These are phyloP conservation scores for Rhopalosiphum nymphaeae DNA, from an alignment of 2,888 invertebrate species.

Conservation along the genomic window DNA sequence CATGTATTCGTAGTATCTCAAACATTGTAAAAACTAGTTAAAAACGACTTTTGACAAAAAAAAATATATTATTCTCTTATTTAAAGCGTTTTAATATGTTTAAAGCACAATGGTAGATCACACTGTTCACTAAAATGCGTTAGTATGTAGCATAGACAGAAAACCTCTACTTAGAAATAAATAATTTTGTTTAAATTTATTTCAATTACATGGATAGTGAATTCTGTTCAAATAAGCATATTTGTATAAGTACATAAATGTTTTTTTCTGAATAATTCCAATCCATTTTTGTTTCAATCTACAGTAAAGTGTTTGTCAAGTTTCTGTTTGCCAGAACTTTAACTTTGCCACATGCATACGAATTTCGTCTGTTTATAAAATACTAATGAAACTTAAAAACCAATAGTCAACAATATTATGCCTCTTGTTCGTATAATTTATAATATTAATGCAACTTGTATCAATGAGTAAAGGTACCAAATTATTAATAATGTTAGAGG, in stretches of 20 bases:
- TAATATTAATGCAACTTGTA: neutral
- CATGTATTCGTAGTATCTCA: too few relatives aligned
- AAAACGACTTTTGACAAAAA: too few relatives aligned
- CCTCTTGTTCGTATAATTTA: neutral
- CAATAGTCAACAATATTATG: neutral
- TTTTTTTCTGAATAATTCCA: neutral
- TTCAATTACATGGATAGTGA: neutral
- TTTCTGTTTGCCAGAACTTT: neutral
- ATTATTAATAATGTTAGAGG: neutral
- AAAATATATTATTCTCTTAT: too few relatives aligned
- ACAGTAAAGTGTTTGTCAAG: neutral
- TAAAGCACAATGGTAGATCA: too few relatives aligned
- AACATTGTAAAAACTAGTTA: too few relatives aligned
- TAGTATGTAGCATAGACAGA: neutral
- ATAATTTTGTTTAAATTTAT: neutral
- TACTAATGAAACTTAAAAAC: neutral
- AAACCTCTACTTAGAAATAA: neutral
- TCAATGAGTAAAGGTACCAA: neutral
- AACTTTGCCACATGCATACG: neutral
- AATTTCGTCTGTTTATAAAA: neutral
- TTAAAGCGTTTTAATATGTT: too few relatives aligned
- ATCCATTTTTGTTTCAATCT: neutral
- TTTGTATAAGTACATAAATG: neutral
- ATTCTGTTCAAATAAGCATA: neutral
- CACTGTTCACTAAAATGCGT: too few relatives aligned